Conservation (phyloP, 1,140 invertebrate genomes). For the Tetragnatha versicolor region DNA sequence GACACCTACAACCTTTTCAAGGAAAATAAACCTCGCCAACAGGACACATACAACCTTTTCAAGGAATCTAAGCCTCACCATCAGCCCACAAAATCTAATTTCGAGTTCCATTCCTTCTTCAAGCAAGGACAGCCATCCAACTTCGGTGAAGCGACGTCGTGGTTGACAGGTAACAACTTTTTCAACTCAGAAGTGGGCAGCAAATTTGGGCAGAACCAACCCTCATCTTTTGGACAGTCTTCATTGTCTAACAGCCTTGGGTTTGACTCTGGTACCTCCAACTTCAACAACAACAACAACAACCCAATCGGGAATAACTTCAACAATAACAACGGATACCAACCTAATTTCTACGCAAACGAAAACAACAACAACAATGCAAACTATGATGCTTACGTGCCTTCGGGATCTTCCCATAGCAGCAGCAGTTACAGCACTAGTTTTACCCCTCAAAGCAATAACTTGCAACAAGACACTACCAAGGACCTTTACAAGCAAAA, state of each 20-base stretch:
- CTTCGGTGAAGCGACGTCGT: not conserved
- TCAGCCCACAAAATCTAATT: constrained; percentile 11
- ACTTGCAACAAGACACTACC: not conserved
- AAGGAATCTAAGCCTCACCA: not conserved
- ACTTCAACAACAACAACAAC: not conserved
- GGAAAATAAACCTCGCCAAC: not conserved
- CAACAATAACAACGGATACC: not conserved
- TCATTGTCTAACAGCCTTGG: not conserved
- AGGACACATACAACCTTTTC: not conserved
- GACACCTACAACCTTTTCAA: not conserved
- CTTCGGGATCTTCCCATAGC: constrained; percentile 22
- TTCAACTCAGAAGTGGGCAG: not conserved
- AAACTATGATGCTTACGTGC: constrained; percentile 9
- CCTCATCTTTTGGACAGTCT: not conserved
- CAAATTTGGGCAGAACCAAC: not conserved
- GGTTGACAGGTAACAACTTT: not conserved
- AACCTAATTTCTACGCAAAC: not conserved
- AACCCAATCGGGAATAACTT: not conserved
- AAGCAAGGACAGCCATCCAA: not conserved
- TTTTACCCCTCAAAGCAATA: not conserved
- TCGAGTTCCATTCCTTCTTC: not conserved
- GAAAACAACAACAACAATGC: constrained; percentile 24
- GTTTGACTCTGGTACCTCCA: not conserved
- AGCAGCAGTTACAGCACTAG: constrained; percentile 34
- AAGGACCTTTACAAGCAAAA: constrained; percentile 8